These are phyloP conservation scores for Xyrichtys novacula DNA, from an alignment of 2,797 vertebrate genomes.

Conservation along the genomic window DNA sequence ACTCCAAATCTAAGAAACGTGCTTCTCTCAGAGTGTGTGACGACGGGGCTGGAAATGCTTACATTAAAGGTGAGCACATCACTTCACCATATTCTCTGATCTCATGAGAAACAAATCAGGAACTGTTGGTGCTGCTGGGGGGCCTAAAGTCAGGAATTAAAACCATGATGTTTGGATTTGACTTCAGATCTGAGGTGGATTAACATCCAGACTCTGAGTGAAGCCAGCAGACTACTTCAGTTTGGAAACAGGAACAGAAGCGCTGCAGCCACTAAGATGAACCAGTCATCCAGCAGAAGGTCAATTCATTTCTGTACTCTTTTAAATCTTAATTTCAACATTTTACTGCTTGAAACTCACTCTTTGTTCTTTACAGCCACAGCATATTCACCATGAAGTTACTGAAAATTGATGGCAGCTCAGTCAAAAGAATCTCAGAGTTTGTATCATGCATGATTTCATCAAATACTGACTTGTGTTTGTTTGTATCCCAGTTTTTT, in stretches of 20 bases:
- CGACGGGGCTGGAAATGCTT: conserved; percentile 88
- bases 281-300: conserved; percentile 95
- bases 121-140: too few relatives aligned
- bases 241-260: conserved; percentile 92
- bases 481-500: not conserved
- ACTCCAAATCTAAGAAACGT: conserved; percentile 85
- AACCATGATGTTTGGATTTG: not conserved
- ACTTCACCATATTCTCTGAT: not conserved
- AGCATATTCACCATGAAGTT: conserved; percentile 93
- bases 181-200: conserved; percentile 90
- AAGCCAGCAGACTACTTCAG: conserved; percentile 87
- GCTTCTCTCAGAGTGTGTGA: conserved; percentile 88
- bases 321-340: not conserved
- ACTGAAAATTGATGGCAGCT: conserved; percentile 79
- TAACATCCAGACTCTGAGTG: conserved; percentile 86
- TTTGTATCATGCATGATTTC: conserved; percentile 73
- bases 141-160: not conserved
- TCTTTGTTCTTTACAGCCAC: conserved; percentile 82
- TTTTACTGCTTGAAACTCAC: not conserved
- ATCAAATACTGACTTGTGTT: too few relatives aligned
- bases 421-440: conserved; percentile 86
- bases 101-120: too few relatives aligned
- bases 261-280: conserved; percentile 91
- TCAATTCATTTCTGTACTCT: not conserved
- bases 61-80: conserved; percentile 85